Evolutionary conservation across 1,140 invertebrate species (phyloP).

Genomic region (Mycetomoellerius zeteki): DNA sequence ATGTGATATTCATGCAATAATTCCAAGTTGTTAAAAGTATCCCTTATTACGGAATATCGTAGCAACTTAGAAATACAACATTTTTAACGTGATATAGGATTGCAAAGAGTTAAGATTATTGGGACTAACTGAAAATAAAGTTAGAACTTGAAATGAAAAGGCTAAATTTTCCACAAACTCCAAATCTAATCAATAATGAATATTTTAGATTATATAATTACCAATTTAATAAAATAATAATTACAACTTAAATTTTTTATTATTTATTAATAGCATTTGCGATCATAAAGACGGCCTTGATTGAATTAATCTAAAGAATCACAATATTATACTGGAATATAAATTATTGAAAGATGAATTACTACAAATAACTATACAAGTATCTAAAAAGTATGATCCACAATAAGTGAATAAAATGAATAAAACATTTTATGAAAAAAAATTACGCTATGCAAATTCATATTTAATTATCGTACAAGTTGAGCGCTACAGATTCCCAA

Average conservation of each 20-base stretch:
- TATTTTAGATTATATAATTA: conserved; percentile 30
- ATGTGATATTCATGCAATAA: conserved; percentile 1
- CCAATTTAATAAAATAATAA: conserved; percentile 4
- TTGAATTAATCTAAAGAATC: neutral
- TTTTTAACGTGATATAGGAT: conserved; percentile 17
- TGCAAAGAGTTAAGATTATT: conserved; percentile 41
- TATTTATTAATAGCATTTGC: neutral
- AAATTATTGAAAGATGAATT: neutral
- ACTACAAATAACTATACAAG: neutral
- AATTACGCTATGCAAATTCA: neutral
- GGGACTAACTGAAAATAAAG: neutral
- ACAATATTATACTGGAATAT: neutral
- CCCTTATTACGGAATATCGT: neutral
- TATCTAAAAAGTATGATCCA: conserved; percentile 14
- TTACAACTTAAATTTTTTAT: neutral
- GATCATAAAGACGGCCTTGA: neutral
- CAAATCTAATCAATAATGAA: conserved; percentile 16
- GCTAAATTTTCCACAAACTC: neutral
- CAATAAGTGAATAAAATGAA: neutral
- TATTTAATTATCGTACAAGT: conserved; percentile 6
- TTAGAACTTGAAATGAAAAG: conserved; percentile 1
- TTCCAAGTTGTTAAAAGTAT: conserved; percentile 24
- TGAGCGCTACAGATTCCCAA: neutral
- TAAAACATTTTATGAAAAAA: neutral
- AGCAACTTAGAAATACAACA: neutral